These are phyloP conservation scores for Aspidiotus destructor DNA, from an alignment of 2,888 invertebrate species.

Conservation along the genomic window DNA sequence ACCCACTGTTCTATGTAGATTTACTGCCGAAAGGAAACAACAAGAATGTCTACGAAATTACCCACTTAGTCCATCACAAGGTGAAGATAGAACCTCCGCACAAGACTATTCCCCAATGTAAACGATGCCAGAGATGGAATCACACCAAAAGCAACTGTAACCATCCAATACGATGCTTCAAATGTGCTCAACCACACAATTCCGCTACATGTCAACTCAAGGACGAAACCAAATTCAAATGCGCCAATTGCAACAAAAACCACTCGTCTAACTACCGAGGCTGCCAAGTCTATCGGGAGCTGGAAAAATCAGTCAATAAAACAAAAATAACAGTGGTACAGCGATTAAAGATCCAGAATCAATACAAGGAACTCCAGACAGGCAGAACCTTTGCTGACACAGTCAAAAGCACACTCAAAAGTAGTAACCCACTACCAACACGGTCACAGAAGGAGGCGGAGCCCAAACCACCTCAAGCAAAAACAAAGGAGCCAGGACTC, in stretches of 20 bases:
- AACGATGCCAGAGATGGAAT: not conserved
- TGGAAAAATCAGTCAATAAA: not conserved
- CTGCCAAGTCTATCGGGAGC: not conserved
- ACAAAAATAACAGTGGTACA: not conserved
- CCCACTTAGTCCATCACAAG: not conserved
- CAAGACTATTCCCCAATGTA: not conserved
- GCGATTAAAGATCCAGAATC: not conserved
- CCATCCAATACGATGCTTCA: not conserved
- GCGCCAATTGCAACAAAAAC: not conserved
- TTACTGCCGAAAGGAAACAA: not conserved
- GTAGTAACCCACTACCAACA: not conserved
- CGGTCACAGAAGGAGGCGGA: not conserved
- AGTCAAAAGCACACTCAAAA: not conserved
- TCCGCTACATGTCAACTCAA: not conserved
- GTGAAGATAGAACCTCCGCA: not conserved
- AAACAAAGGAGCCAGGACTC: not conserved
- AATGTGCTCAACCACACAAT: not conserved
- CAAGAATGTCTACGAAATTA: not conserved
- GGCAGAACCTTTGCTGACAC: not conserved
- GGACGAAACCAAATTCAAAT: not conserved
- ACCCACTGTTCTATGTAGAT: not conserved
- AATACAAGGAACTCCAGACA: not conserved
- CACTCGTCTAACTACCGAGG: not conserved
- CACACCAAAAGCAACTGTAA: slow-evolving; percentile 2
- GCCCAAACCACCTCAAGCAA: not conserved